These are phyloP conservation scores for Siderastrea siderea DNA, from an alignment of 92 coral and sea anemone species.

Conservation along the genomic window DNA sequence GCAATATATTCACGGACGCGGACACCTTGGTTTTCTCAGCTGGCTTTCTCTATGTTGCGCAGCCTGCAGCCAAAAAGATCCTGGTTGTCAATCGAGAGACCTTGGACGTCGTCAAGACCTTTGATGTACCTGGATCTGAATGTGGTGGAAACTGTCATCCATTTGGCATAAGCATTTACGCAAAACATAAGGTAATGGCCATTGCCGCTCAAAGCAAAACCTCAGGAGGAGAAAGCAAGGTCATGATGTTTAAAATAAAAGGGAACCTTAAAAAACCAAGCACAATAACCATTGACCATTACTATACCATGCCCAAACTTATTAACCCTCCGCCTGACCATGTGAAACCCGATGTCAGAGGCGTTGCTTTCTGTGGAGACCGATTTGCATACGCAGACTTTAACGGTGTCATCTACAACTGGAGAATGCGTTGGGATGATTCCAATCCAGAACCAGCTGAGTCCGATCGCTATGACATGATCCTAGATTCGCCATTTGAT, in stretches of 20 bases:
- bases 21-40: conserved; percentile 13
- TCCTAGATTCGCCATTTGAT: not conserved
- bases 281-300: conserved; percentile 2
- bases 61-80: conserved; percentile 19
- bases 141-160: conserved; percentile 66
- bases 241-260: conserved; percentile 34
- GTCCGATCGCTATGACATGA: conserved; percentile 47
- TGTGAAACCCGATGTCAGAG: conserved; percentile 36
- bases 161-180: conserved; percentile 11
- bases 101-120: conserved; percentile 31
- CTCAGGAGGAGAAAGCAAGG: conserved; percentile 20
- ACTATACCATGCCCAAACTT: conserved; percentile 38
- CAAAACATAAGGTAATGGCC: not conserved
- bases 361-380: conserved; percentile 64
- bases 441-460: conserved; percentile 19
- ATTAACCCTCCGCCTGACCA: not conserved
- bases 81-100: conserved; percentile 27
- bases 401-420: conserved; percentile 52
- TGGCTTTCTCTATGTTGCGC: conserved; percentile 35
- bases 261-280: not conserved
- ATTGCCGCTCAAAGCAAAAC: conserved; percentile 40
- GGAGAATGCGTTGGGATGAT: conserved; percentile 41
- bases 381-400: conserved; percentile 69
- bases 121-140: conserved; percentile 23
- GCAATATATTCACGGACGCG: not conserved